A percentile compares a stretch with the other conserved stretches of the same genome.
These are phyloP conservation scores for Parnassius glacialis DNA, from an alignment of 2,888 invertebrate genomes.

Conservation along the genomic window DNA sequence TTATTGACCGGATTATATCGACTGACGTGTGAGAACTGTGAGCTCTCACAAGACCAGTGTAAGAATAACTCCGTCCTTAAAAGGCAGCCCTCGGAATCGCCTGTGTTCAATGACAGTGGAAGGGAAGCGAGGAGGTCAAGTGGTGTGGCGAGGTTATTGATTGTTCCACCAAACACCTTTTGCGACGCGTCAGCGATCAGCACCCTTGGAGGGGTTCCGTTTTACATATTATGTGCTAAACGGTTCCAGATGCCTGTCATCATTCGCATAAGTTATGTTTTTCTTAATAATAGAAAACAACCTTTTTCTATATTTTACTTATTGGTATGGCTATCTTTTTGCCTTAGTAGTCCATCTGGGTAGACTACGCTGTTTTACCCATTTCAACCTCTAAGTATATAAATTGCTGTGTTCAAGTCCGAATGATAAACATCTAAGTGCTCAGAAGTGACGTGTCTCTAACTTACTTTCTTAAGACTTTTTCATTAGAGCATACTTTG, in stretches of 20 bases:
- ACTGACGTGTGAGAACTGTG: constrained; percentile 65
- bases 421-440: too few relatives aligned
- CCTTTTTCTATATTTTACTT: too few relatives aligned
- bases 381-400: too few relatives aligned
- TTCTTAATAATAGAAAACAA: constrained; percentile 5
- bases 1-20: constrained; percentile 75
- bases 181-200: constrained; percentile 67
- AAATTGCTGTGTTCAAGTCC: too few relatives aligned
- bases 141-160: constrained; percentile 62
- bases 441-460: too few relatives aligned
- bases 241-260: constrained; percentile 54
- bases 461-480: too few relatives aligned
- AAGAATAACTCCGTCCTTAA: constrained; percentile 45
- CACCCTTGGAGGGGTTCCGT: constrained; percentile 51
- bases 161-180: constrained; percentile 71
- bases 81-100: constrained; percentile 37
- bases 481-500: too few relatives aligned
- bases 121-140: constrained; percentile 51
- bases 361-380: too few relatives aligned
- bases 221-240: constrained; percentile 69
- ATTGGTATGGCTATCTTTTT: too few relatives aligned
- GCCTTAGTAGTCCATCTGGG: too few relatives aligned
- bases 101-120: constrained; percentile 37
- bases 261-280: constrained; percentile 36
- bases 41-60: constrained; percentile 48